phyloP scores from a whole-genome alignment of 2,113 vertebrate species.

The Carollia perspicillata region DNA sequence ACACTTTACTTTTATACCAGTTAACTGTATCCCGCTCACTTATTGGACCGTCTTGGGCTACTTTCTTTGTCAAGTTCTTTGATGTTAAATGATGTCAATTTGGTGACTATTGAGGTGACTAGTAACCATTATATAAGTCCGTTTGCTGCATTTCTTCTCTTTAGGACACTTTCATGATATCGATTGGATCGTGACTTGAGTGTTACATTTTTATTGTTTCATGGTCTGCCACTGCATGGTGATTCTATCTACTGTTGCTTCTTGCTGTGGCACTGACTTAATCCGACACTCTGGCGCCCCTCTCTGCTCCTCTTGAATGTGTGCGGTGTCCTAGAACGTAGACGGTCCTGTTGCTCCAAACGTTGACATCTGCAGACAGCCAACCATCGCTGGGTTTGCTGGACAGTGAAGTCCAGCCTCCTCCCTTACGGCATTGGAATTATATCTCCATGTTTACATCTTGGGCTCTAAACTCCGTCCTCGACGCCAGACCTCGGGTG shows the following conservation, averaged over 20 bases:
- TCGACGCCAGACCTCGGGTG: no score
- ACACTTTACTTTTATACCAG: neutral
- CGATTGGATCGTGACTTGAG: neutral
- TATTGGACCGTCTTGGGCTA: no score
- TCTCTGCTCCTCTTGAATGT: neutral
- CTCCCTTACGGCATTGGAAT: fast-evolving
- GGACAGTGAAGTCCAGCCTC: neutral
- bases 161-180: neutral
- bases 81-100: neutral
- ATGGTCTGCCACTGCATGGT: neutral
- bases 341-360: neutral
- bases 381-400: neutral
- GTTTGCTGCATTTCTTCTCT: neutral
- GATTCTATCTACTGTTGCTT: neutral
- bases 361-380: neutral
- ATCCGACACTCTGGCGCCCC: fast-evolving
- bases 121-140: neutral
- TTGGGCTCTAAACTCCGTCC: neutral
- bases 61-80: neutral
- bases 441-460: no score
- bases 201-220: neutral
- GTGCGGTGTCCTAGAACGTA: neutral
- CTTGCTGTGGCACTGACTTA: neutral
- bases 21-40: neutral
- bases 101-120: neutral